Conservation (phyloP, 2,113 vertebrate genomes). For the Dicerorhinus sumatrensis region DNA sequence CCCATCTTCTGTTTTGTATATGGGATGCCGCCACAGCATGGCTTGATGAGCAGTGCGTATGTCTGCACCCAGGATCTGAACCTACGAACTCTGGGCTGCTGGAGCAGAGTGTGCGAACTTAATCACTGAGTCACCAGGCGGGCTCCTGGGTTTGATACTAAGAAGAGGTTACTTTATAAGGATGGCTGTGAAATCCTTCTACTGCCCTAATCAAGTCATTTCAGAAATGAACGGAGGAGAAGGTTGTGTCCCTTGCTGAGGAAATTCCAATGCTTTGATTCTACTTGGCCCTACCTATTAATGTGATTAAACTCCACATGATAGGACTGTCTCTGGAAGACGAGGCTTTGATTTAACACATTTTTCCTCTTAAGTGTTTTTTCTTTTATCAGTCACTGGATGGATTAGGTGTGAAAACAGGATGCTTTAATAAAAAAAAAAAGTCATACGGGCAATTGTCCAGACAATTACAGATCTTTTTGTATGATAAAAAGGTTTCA, state of each 20-base stretch:
- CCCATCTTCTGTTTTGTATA: too few relatives aligned
- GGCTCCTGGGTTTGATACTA: neutral
- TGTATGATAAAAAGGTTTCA: neutral
- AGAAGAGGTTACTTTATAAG: conserved; percentile 34
- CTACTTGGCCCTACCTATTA: neutral
- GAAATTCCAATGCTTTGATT: neutral
- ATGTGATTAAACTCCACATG: neutral
- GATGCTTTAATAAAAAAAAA: neutral
- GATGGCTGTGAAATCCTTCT: neutral
- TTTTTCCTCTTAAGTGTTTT: neutral
- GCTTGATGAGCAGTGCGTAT: too few relatives aligned
- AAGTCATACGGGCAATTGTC: neutral
- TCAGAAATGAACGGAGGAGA: neutral
- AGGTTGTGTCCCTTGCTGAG: neutral
- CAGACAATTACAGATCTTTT: neutral
- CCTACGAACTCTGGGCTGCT: too few relatives aligned
- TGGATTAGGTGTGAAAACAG: neutral
- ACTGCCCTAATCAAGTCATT: neutral
- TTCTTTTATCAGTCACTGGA: conserved; percentile 24
- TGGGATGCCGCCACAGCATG: too few relatives aligned
- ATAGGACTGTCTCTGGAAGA: neutral
- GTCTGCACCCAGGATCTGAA: too few relatives aligned
- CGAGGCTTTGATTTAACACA: neutral
- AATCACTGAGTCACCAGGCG: too few relatives aligned
- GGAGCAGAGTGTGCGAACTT: too few relatives aligned